A percentile compares a stretch with the other conserved stretches of the same genome.
Conservation (phyloP, 2,797 vertebrate genomes). For the Artibeus lituratus region DNA sequence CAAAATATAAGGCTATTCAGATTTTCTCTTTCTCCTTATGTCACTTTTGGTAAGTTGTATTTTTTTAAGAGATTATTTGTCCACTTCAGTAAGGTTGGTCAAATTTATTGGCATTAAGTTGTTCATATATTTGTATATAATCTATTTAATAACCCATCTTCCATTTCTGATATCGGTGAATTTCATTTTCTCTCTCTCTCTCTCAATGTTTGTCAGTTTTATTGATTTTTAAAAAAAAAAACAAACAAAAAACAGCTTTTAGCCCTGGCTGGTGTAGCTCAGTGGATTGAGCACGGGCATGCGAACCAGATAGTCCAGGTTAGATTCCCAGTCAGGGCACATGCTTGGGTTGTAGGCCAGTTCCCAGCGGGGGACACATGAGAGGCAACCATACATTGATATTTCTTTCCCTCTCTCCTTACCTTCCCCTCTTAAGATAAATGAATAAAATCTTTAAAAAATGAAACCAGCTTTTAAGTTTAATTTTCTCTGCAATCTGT, state of each 20-base stretch:
- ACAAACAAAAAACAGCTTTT: too few species aligned
- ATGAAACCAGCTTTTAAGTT: constrained; percentile 1
- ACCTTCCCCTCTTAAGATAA: too few species aligned
- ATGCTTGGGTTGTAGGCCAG: too few species aligned
- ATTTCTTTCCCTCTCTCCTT: too few species aligned
- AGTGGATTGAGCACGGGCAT: too few species aligned
- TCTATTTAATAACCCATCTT: neutral
- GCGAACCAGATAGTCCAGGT: too few species aligned
- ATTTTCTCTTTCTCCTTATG: neutral
- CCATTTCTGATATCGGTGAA: neutral
- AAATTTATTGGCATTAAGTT: neutral
- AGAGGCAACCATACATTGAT: too few species aligned
- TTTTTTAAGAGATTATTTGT: neutral
- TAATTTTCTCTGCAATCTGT: constrained; percentile 19
- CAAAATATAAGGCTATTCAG: neutral
- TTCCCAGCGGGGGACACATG: too few species aligned
- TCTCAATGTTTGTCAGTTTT: constrained; percentile 2
- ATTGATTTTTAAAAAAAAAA: constrained; percentile 12
- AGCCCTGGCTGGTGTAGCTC: too few species aligned
- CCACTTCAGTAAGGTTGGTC: neutral
- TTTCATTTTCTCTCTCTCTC: neutral
- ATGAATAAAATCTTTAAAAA: too few species aligned
- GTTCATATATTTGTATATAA: neutral
- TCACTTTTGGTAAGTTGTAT: neutral
- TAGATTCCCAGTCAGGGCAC: too few species aligned